Conservation (phyloP, 2,888 invertebrate species). For the Caradrina kadenii region DNA sequence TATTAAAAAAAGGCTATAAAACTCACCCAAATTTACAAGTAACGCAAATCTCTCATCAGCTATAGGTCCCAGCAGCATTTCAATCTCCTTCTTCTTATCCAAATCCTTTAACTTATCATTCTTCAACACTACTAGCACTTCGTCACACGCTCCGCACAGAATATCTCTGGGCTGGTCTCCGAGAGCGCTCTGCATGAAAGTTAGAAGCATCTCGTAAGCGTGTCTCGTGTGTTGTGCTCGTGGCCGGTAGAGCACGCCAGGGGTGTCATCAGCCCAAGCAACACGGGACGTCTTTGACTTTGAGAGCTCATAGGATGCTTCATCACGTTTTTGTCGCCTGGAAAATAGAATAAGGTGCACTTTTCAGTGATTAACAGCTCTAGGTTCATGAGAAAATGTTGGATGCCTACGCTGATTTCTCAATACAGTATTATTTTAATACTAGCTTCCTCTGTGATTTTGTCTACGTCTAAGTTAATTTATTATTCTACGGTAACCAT, state of each 20-base stretch:
- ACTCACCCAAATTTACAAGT: conserved; percentile 95
- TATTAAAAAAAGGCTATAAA: too few relatives aligned
- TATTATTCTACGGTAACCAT: too few relatives aligned
- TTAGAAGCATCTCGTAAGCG: conserved; percentile 98
- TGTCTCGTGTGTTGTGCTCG: conserved; percentile 99
- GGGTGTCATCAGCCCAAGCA: conserved; percentile 97
- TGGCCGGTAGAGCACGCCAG: conserved; percentile 98
- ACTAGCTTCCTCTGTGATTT: too few relatives aligned
- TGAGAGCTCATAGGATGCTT: conserved; percentile 97
- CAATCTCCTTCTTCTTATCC: conserved; percentile 98
- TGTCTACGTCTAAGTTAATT: too few relatives aligned
- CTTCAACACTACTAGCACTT: conserved; percentile 97
- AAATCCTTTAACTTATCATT: conserved; percentile 98
- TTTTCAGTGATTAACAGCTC: too few relatives aligned
- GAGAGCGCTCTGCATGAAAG: conserved; percentile 98
- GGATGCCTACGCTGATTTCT: too few relatives aligned
- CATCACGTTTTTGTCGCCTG: conserved; percentile 96
- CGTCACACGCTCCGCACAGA: conserved; percentile 99
- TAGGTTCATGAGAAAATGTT: too few relatives aligned
- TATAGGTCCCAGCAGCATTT: conserved; percentile 94
- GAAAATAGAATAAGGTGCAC: conserved; percentile 17
- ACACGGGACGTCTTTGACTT: conserved; percentile 97
- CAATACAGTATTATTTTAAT: too few relatives aligned
- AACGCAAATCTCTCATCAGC: conserved; percentile 98
- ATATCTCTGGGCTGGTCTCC: conserved; percentile 99